Conservation (phyloP, 23 tunicate genomes). For the Clavelina lepadiformis region DNA sequence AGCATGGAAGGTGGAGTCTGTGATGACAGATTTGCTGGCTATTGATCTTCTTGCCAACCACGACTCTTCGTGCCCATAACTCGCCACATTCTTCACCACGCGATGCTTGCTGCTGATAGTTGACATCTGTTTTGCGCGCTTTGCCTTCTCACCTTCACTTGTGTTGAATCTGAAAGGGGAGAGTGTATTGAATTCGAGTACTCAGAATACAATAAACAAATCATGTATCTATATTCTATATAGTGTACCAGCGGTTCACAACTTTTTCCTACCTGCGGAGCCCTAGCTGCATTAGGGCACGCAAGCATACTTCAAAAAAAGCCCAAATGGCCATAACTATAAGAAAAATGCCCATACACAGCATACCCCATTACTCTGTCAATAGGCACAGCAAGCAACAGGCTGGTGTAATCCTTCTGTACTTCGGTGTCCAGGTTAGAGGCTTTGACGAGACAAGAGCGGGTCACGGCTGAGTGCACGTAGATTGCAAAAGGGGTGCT, state of each 20-base stretch:
- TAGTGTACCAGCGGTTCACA: no score
- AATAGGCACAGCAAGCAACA: slow-evolving; percentile 29
- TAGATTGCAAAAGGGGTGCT: not conserved
- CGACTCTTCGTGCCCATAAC: slow-evolving; percentile 40
- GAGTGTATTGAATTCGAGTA: no score
- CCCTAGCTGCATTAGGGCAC: no score
- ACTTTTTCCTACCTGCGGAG: no score
- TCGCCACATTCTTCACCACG: not conserved
- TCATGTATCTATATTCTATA: no score
- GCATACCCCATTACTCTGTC: slow-evolving; percentile 55
- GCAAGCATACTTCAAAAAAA: no score
- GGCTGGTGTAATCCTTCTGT: slow-evolving; percentile 14
- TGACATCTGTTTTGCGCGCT: no score
- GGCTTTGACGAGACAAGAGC: slow-evolving; percentile 31
- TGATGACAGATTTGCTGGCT: slow-evolving; percentile 18
- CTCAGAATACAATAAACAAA: no score
- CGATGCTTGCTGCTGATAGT: slow-evolving; percentile 5
- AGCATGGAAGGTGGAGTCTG: slow-evolving; percentile 39
- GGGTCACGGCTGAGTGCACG: slow-evolving; percentile 23
- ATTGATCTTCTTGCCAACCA: slow-evolving; percentile 64
- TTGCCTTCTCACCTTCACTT: no score
- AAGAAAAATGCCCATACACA: no score
- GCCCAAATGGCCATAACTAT: no score
- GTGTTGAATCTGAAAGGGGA: no score
- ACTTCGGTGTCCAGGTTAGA: slow-evolving; percentile 16